phyloP scores from a whole-genome alignment of 2,888 invertebrate genomes.

The Osedax frankpressi region DNA sequence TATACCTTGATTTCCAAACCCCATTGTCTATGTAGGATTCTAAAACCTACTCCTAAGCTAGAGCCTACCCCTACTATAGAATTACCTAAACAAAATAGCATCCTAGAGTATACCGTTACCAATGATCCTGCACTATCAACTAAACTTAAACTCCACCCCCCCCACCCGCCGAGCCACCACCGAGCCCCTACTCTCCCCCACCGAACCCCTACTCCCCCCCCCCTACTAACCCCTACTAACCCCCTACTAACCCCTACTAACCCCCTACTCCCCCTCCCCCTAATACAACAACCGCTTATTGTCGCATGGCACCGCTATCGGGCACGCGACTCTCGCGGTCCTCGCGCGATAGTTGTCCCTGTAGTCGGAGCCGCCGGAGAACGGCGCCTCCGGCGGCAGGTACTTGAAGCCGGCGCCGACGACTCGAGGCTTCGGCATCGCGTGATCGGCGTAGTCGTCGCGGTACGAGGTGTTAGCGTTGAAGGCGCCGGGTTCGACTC shows the following conservation, averaged over 20 bases:
- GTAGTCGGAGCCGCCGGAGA: background rate
- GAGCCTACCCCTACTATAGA: no score
- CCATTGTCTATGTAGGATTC: no score
- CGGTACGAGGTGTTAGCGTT: background rate
- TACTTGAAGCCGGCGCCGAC: background rate
- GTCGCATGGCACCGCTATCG: background rate
- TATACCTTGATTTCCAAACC: no score
- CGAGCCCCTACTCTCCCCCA: background rate
- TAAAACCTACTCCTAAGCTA: no score
- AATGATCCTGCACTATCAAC: background rate
- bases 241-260: no score
- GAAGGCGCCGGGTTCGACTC: background rate
- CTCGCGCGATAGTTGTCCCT: background rate
- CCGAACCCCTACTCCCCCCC: background rate
- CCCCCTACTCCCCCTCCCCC: background rate
- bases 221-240: no score
- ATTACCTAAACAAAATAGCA: no score
- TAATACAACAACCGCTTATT: conserved; percentile 10
- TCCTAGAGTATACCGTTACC: no score
- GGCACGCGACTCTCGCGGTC: no score
- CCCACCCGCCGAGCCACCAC: background rate
- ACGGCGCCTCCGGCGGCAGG: background rate
- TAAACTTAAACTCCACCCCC: background rate
- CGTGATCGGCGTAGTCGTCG: background rate
- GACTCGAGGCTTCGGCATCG: background rate